phyloP scores from a whole-genome alignment of 2,113 vertebrate genomes.

The Scophthalmus maximus region DNA sequence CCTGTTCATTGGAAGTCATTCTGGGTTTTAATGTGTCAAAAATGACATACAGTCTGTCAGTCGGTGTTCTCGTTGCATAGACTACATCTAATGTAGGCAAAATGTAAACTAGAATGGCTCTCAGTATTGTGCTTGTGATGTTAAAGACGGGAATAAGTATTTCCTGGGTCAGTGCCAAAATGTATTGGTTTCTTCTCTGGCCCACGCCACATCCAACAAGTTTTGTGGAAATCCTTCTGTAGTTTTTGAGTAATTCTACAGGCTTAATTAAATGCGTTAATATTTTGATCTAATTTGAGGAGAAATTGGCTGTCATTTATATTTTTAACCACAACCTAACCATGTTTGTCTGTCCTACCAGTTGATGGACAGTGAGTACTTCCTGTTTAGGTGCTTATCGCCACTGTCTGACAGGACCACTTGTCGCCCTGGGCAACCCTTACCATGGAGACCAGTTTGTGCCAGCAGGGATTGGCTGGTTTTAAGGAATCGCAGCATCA shows the following conservation, averaged over 20 bases:
- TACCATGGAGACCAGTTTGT: slow-evolving; percentile 56
- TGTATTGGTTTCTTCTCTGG: too few species aligned
- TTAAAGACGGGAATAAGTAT: too few species aligned
- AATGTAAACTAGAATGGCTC: too few species aligned
- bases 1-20: neutral
- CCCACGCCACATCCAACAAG: too few species aligned
- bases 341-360: neutral
- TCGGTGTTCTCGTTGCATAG: too few species aligned
- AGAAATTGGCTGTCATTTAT: neutral
- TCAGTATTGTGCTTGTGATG: too few species aligned
- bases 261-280: neutral
- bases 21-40: neutral
- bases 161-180: too few species aligned
- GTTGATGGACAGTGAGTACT: slow-evolving; percentile 7
- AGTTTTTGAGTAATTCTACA: too few species aligned
- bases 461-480: slow-evolving; percentile 32
- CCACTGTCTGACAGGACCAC: slow-evolving; percentile 39
- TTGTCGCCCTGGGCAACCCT: slow-evolving; percentile 65
- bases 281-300: neutral
- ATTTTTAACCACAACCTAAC: neutral
- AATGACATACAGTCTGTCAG: neutral
- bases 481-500: slow-evolving; percentile 24
- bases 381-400: slow-evolving; percentile 41
- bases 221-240: too few species aligned
- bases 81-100: too few species aligned